Conservation (phyloP, 2,113 vertebrate species). For the Hippocampus guttulatus region DNA sequence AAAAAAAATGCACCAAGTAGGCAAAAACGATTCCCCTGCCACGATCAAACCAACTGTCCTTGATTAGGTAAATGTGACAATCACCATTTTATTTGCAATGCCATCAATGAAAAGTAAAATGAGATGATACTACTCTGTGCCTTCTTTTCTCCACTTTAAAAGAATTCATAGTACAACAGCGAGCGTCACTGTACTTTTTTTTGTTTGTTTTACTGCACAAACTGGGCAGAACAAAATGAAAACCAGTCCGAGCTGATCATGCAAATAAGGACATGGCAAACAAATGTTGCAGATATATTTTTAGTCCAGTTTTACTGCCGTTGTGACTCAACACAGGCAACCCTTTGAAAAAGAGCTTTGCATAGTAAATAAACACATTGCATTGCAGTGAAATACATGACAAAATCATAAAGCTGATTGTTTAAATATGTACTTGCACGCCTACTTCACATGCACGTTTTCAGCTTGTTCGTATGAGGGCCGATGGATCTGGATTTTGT, state of each 20-base stretch:
- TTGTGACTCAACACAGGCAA: background rate
- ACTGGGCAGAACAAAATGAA: slow-evolving; percentile 10
- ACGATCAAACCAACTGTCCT: background rate
- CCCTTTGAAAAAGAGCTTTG: background rate
- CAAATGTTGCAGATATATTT: background rate
- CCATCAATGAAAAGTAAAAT: background rate
- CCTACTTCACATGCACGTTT: background rate
- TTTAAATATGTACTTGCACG: background rate
- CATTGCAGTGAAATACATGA: background rate
- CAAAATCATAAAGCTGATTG: background rate
- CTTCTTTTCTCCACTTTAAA: background rate
- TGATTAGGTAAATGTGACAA: background rate
- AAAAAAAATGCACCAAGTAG: background rate
- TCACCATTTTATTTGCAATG: background rate
- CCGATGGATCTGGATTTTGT: too few relatives aligned
- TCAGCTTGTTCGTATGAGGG: background rate
- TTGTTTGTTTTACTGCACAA: background rate
- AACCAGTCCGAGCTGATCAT: slow-evolving; percentile 11
- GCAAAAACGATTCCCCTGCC: background rate
- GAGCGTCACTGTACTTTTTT: background rate
- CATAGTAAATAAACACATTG: background rate
- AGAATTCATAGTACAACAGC: background rate
- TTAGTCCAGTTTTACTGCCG: background rate
- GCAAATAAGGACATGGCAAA: background rate
- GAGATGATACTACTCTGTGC: background rate